These are phyloP conservation scores for Coleophora deauratella DNA, from an alignment of 2,888 invertebrate genomes.

Conservation along the genomic window DNA sequence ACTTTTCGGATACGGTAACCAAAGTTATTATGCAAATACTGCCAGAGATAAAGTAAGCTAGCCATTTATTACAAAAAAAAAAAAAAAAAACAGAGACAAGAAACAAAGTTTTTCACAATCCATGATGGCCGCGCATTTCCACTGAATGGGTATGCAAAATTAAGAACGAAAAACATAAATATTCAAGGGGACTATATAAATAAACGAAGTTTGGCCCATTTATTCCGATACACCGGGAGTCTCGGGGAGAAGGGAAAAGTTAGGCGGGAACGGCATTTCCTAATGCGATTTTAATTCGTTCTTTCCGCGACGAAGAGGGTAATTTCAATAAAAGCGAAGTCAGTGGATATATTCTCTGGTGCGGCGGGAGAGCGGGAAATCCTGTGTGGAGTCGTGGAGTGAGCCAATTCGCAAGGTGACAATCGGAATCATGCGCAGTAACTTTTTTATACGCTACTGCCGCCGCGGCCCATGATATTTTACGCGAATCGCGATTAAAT, in stretches of 20 bases:
- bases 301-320: slow-evolving; percentile 62
- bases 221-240: slow-evolving; percentile 70
- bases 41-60: neutral
- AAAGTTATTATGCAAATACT: neutral
- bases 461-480: too few species aligned
- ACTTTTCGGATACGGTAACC: neutral
- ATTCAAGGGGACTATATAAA: slow-evolving; percentile 69
- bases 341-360: slow-evolving; percentile 48
- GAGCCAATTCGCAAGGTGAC: slow-evolving; percentile 3
- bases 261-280: slow-evolving; percentile 68
- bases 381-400: neutral
- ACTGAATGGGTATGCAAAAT: slow-evolving; percentile 57
- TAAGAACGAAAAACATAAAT: slow-evolving; percentile 61
- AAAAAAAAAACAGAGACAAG: neutral
- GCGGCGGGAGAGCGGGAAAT: slow-evolving; percentile 20
- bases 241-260: slow-evolving; percentile 65
- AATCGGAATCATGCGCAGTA: too few species aligned
- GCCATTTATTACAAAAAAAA: too few species aligned
- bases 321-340: slow-evolving; percentile 65
- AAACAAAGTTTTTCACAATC: neutral
- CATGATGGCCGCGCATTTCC: slow-evolving; percentile 25
- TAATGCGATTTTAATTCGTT: slow-evolving; percentile 73
- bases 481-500: too few species aligned
- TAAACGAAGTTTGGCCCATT: slow-evolving; percentile 70
- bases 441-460: too few species aligned